Base-by-base conservation (phyloP, 2,113 vertebrate species). In the Camarhynchus parvulus region DNA sequence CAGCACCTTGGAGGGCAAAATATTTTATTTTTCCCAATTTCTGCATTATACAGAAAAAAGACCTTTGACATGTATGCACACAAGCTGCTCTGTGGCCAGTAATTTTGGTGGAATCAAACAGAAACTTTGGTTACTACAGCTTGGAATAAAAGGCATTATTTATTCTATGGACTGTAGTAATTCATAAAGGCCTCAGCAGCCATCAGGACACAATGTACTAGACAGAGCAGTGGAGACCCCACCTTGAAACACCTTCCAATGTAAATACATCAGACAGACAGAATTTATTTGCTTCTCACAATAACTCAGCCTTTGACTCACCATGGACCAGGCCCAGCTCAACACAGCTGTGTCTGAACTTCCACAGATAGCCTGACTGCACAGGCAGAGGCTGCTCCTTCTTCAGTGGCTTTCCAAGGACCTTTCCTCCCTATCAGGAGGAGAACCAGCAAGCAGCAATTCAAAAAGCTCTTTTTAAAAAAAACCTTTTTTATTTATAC, bases 251-350 rank as follows among this genome's bases (percentile, higher is more conserved):
- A 88, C 72, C 44, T 92, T 86, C 47, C 47, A 90, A 37, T 63
- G 78, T 80, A 85, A 92, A 93, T 85, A 94, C 52, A 85, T 31
- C 55, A 73, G 41, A 81, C 62, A 94, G 81, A 87, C 35, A 86
- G 64, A 74, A 94, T 90, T 87, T 74, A 88, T 88, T 91, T 90
- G 25, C 79, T 80, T 87, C 83, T 80, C 78, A 62, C 2, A 20
- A n/a, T 61, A 92, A 74, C 78, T 86, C 79, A 56, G 90, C 79
- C 59, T 46, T 91, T 82, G 53, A 70, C 67, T 91, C 62, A 69
- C 37, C 61, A 70, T 47, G 62, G 77, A 81, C 49, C 66, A 44
- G 42, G 46, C 78, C 80, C 75, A 86, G 41, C 22, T 80, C 55
- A 79, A 75, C 3, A 7, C 33, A 73, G 75, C 86, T 53, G 66